Base-by-base conservation (phyloP, 2,113 vertebrate genomes). In the Dascyllus trimaculatus region DNA sequence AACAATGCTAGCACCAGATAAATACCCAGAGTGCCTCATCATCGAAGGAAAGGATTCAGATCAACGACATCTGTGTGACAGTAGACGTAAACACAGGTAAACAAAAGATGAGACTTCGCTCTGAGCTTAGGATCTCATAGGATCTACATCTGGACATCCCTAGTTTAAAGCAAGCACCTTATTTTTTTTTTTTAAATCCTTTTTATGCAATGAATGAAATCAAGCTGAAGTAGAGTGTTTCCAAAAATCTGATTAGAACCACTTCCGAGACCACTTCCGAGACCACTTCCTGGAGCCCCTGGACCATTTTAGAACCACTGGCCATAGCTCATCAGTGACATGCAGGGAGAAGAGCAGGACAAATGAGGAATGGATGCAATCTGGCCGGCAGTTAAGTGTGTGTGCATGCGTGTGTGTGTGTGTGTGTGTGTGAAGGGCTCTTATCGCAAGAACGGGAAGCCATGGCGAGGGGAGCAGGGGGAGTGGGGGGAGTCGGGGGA, bases 331-430 rank as follows among this genome's bases (percentile, higher is more conserved):
- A 68, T 81, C 48, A 57, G 45, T 59, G 68, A 60, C 66, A 61
- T 58, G 38, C 2, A 24, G 52, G 15, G 46, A 53, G 62, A 52
- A 66, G 54, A 21, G 49, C 19, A 49, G 52, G 66, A 60, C 65
- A 71, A 74, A 81, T 68, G 46, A 67, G 25, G 45, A 57, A 79
- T 51, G 46, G 64, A 72, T 62, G 65, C 4, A 5, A 45, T 75
- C 49, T 82, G 57, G 19, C 0, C 6, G 57, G 58, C 54, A 38
- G 18, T 76, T 65, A 52, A 11, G 48, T 21, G 29, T 65, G 51
- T 32, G 52, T 75, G 53, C 58, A n/a, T 68, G 32, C 40, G 43
- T 26, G 26, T 48, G 9, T 48, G 22, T 57, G 71, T 40, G 51
- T 48, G 45, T 48, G 49, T 45, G 48, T 51, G 48, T 51, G 40